These are phyloP conservation scores for Fulica atra DNA, from an alignment of 2,113 vertebrate species.

Conservation along the genomic window DNA sequence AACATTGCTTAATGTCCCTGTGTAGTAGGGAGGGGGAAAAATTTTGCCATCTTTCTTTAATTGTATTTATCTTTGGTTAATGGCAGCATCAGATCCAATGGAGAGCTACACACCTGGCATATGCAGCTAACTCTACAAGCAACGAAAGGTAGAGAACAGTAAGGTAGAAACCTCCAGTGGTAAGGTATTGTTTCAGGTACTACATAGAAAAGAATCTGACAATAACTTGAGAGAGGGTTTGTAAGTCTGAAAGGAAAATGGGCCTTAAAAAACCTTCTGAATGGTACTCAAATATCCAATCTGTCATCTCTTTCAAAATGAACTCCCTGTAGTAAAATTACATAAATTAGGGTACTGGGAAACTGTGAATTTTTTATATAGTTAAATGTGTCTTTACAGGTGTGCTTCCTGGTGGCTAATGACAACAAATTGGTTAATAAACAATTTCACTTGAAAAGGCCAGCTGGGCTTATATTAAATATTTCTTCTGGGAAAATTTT, in stretches of 20 bases:
- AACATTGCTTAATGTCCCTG: not conserved
- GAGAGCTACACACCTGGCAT: not conserved
- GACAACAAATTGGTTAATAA: not conserved
- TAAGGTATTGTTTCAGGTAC: not conserved
- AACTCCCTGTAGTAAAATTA: not conserved
- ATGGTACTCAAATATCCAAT: not conserved
- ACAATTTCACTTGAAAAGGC: not conserved
- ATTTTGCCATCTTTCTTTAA: not conserved
- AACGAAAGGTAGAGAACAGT: not conserved
- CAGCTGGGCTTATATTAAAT: not conserved
- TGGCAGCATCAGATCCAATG: not conserved
- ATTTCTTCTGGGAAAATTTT: not conserved
- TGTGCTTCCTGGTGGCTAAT: not conserved
- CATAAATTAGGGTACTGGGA: not conserved
- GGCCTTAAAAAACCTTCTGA: not conserved
- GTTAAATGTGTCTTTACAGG: not conserved
- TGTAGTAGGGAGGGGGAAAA: not conserved
- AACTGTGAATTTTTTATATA: not conserved
- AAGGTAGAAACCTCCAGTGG: not conserved
- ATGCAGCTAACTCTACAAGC: not conserved
- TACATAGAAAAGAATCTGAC: not conserved
- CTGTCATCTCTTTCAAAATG: not conserved
- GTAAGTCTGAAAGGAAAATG: not conserved
- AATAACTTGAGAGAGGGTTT: not conserved
- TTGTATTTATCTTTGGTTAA: not conserved